Conservation (phyloP, 2,888 invertebrate species). For the Perizoma affinitatum region DNA sequence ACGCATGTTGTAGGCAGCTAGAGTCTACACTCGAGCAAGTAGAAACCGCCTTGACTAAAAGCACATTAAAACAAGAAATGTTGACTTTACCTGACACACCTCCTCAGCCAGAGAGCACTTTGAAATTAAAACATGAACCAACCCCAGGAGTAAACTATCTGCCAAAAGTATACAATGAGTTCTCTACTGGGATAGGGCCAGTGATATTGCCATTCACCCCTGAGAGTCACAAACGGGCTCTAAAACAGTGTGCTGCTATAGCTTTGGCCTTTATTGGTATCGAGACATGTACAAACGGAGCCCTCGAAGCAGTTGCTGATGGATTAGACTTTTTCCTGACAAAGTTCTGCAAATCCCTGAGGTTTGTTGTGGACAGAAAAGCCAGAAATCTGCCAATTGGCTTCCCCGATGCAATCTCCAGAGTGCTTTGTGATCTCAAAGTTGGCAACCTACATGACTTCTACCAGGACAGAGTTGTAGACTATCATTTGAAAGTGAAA, state of each 20-base stretch:
- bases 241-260: constrained; percentile 75
- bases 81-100: constrained; percentile 65
- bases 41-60: constrained; percentile 43
- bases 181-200: constrained; percentile 72
- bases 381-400: constrained; percentile 71
- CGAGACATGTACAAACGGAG: constrained; percentile 68
- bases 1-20: constrained; percentile 66
- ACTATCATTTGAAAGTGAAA: constrained; percentile 68
- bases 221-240: constrained; percentile 73
- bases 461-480: constrained; percentile 69
- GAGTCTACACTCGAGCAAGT: constrained; percentile 67
- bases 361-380: constrained; percentile 72
- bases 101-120: constrained; percentile 54
- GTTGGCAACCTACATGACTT: constrained; percentile 73
- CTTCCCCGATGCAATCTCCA: constrained; percentile 75
- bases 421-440: constrained; percentile 74
- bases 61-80: constrained; percentile 65
- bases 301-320: constrained; percentile 68
- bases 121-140: constrained; percentile 63
- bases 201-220: constrained; percentile 73
- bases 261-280: constrained; percentile 74
- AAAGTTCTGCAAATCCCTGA: constrained; percentile 73
- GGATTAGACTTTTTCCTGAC: constrained; percentile 70
- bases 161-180: constrained; percentile 73
- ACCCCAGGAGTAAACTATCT: constrained; percentile 70